Conservation (phyloP, 2,888 invertebrate species). For the Acanthosepion pharaonis region DNA sequence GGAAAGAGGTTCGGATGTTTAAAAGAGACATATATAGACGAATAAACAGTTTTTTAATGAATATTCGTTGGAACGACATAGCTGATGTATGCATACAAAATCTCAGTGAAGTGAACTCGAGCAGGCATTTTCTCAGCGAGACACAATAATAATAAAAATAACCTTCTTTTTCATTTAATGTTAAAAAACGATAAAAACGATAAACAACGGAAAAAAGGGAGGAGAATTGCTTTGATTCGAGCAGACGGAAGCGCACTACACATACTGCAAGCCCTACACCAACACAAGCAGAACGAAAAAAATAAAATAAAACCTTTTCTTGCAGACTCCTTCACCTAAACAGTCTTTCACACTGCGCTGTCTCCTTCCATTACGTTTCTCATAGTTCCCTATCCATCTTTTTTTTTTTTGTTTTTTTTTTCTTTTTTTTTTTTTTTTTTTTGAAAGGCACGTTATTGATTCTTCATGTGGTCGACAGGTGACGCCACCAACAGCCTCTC, state of each 20-base stretch:
- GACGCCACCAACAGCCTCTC: not conserved
- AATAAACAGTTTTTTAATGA: too few species aligned
- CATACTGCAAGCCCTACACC: not conserved
- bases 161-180: not conserved
- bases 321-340: not conserved
- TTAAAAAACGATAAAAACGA: not conserved
- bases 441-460: not conserved
- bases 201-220: not conserved
- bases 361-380: not conserved
- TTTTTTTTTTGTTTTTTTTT: not conserved
- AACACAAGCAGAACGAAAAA: not conserved
- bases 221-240: not conserved
- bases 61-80: not conserved
- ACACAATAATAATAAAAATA: not conserved
- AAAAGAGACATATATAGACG: too few species aligned
- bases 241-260: not conserved
- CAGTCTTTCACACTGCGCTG: not conserved
- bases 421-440: not conserved
- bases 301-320: too few species aligned
- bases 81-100: not conserved
- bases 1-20: too few species aligned
- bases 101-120: not conserved
- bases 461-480: not conserved
- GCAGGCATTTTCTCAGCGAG: not conserved
- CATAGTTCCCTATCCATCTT: not conserved